Evolutionary conservation across 2,797 vertebrate genomes (phyloP), one percentile per base, ranked within the genome.

Genomic region (Uromys caudimaculatus): DNA sequence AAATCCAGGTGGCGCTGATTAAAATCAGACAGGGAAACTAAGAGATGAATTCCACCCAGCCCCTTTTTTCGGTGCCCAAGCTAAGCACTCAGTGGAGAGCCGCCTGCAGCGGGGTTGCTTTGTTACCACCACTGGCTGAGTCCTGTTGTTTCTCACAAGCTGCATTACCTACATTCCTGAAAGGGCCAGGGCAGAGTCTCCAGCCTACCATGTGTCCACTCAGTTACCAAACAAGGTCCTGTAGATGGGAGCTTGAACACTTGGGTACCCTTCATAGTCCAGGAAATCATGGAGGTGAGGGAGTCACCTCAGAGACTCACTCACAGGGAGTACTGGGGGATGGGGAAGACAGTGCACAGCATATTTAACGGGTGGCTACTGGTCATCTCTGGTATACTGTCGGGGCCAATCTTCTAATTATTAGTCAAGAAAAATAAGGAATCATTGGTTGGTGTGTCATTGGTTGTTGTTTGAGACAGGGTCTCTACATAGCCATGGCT

Each of bases 1-100:
- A 94, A 56, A 93, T 86, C 93, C 97, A 97, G 96, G 96, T 97
- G 96, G 96, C 78, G 85, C 92, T 94, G 96, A 97, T 97, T 93
- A 95, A 69, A 93, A 96, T 97, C 97, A 97, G 97, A 94, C 96
- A 92, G 77, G 95, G 84, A 91, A 91, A 87, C 77, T 47, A 54
- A 75, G 92, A 95, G 95, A 89, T 81, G 75, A 50, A 88, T 78
- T 95, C 93, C 84, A 71, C 94, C 88, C 32, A 11, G 90, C 82
- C 89, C 84, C 67, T 82, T 84, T 84, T 84, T 84, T 75, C 77
- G 17, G 71, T 29, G 73, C 94, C 92, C 88, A 58, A 1, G n/a
- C 24, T 23, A 8, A 90, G 62, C 76, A 89, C 89, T 16, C 24
- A 89, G 95, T 69, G 0, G 94, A 95, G 73, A 44, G 58, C 67